Evolutionary conservation across 2,113 vertebrate genomes (phyloP).

Genomic region (Ptychochromis oligacanthus): DNA sequence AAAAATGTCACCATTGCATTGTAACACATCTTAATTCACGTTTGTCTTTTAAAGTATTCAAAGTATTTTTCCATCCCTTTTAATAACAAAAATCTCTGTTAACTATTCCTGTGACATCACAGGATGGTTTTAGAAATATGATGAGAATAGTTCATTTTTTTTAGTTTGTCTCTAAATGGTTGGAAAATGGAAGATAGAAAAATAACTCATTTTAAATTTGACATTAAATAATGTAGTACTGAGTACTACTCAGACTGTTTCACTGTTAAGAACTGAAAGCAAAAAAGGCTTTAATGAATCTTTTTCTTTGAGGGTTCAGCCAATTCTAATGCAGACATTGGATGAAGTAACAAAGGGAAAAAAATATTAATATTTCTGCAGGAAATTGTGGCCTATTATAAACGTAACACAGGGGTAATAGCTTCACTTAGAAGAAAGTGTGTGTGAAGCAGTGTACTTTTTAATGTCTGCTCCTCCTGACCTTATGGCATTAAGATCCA

Average conservation of each 20-base stretch:
- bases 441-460: conserved; percentile 43
- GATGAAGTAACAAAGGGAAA: conserved; percentile 25
- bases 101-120: neutral
- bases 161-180: neutral
- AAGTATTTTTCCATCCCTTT: neutral
- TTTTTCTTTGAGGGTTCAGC: conserved; percentile 38
- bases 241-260: conserved; percentile 26
- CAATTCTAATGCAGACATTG: conserved; percentile 35
- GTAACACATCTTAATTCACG: conserved; percentile 1
- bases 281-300: conserved; percentile 63
- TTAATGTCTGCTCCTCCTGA: conserved; percentile 65
- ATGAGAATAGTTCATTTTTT: conserved; percentile 33
- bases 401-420: conserved; percentile 41
- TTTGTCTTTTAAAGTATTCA: neutral
- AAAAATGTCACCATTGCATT: conserved; percentile 30
- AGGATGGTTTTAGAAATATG: conserved; percentile 1
- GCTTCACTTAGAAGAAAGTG: conserved; percentile 20
- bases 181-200: conserved; percentile 3
- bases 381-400: conserved; percentile 28
- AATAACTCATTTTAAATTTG: conserved; percentile 5
- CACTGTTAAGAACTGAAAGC: conserved; percentile 38
- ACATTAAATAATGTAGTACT: conserved; percentile 27
- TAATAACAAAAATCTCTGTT: neutral
- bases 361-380: conserved; percentile 25
- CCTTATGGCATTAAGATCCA: conserved; percentile 54